These are phyloP conservation scores for Coregonus ussuriensis DNA, from an alignment of 2,797 vertebrate species.

Conservation along the genomic window DNA sequence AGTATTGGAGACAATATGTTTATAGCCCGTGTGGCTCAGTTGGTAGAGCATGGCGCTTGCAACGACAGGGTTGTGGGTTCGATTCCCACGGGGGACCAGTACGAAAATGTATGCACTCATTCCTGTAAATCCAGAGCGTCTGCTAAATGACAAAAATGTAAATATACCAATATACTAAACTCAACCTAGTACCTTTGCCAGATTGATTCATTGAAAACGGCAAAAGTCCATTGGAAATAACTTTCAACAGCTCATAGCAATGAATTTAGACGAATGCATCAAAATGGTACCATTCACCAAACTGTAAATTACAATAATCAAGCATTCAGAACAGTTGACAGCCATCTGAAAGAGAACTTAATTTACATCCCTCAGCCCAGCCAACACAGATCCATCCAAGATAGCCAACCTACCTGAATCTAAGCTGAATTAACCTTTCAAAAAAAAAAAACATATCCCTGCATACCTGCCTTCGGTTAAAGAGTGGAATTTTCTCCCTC, in stretches of 20 bases:
- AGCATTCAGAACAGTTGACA: not conserved
- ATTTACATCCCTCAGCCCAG: not conserved
- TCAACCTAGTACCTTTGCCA: constrained; percentile 4
- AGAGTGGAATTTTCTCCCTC: not conserved
- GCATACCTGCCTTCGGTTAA: constrained; percentile 17
- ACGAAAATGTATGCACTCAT: too few relatives aligned
- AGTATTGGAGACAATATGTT: not conserved
- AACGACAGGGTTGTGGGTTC: too few relatives aligned
- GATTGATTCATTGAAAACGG: not conserved
- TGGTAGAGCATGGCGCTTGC: too few relatives aligned
- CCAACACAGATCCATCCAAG: not conserved
- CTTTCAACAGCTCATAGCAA: not conserved
- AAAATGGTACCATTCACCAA: not conserved
- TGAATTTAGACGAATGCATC: not conserved
- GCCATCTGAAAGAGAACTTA: not conserved
- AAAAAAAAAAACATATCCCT: not conserved
- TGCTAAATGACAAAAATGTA: not conserved
- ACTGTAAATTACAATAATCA: not conserved
- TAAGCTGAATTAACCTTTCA: constrained; percentile 1
- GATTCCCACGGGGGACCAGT: too few relatives aligned
- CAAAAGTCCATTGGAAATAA: not conserved
- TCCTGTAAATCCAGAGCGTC: too few relatives aligned
- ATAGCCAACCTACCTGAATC: constrained; percentile 1
- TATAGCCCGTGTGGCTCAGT: too few relatives aligned
- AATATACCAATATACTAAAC: not conserved